Evolutionary conservation across 2,888 invertebrate species (phyloP), one percentile per base, ranked within the genome.

Genomic region (Catocala fraxini): DNA sequence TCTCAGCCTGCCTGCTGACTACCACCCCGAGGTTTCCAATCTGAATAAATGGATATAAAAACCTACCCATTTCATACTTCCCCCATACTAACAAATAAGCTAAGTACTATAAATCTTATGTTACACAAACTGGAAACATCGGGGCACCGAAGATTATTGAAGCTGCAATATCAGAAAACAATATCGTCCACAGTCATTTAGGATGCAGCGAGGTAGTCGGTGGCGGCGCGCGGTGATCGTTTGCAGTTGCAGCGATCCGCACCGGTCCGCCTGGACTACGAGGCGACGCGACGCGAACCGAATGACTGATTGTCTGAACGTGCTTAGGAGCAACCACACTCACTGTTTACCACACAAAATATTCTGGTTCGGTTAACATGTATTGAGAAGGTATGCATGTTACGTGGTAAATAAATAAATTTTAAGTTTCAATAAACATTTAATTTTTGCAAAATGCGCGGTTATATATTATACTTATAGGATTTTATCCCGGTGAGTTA

Each of bases 271-370:
- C 45, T 51, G 63, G 25, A 25, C 25, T 25, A 25, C 77, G 72
- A 68, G 57, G 15, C 25, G 39, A 76, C 61, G 63, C 77, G 76
- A 78, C 82, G 79, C 77, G 73, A 63, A 68, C 68, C 64, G 84
- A 80, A 84, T 87, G 87, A 86, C 85, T 79, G 83, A 88, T 87
- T 68, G 77, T 70, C 48, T 45, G 70, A 74, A 81, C 86, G 86
- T 86, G 87, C 70, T 71, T 59, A 71, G 75, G 64, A 74, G 73
- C 73, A 54, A 49, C 53, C 15, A 35, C 51, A 53, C 71, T 53
- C 66, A 62, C 41, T 67, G 58, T 67, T 65, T 68, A 66, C 77
- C 56, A 25, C 34, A 51, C 58, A 63, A 73, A 73, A 73, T 68
- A 68, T 61, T 65, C 59, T 39, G 10, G 60, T 15, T 46, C 46